Conservation (phyloP, 1,140 invertebrate species). For the Brachionus calyciflorus region DNA sequence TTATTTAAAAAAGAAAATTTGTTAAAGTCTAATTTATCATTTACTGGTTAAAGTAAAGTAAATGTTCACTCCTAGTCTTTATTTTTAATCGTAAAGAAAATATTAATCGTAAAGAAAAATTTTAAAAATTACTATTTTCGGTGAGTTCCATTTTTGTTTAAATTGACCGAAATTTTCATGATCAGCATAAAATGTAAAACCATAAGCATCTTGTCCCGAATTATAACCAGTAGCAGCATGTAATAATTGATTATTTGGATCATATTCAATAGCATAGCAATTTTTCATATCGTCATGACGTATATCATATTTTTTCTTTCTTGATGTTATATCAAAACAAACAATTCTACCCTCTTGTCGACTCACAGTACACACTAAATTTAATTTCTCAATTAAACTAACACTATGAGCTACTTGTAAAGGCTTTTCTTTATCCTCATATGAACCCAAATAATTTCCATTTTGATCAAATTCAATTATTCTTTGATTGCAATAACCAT, state of each 20-base stretch:
- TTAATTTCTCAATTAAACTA: neutral
- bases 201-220: neutral
- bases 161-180: slow-evolving; percentile 21
- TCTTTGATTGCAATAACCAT: slow-evolving; percentile 86
- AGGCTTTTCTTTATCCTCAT: slow-evolving; percentile 51
- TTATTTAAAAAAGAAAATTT: no score
- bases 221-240: slow-evolving; percentile 32
- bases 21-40: no score
- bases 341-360: slow-evolving; percentile 42
- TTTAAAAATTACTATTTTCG: neutral
- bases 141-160: slow-evolving; percentile 39
- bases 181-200: slow-evolving; percentile 39
- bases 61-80: no score
- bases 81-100: no score
- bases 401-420: slow-evolving; percentile 18
- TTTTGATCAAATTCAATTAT: slow-evolving; percentile 77
- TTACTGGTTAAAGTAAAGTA: no score
- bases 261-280: slow-evolving; percentile 41
- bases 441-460: slow-evolving; percentile 65
- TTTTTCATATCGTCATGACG: slow-evolving; percentile 31
- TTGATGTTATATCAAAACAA: slow-evolving; percentile 23
- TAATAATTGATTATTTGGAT: slow-evolving; percentile 27
- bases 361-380: slow-evolving; percentile 41
- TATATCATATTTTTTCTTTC: neutral
- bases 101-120: no score